Percentiles rank a stretch among this genome's conserved stretches.
phyloP scores from a whole-genome alignment of 2,888 invertebrate species.

The Zygaena filipendulae region DNA sequence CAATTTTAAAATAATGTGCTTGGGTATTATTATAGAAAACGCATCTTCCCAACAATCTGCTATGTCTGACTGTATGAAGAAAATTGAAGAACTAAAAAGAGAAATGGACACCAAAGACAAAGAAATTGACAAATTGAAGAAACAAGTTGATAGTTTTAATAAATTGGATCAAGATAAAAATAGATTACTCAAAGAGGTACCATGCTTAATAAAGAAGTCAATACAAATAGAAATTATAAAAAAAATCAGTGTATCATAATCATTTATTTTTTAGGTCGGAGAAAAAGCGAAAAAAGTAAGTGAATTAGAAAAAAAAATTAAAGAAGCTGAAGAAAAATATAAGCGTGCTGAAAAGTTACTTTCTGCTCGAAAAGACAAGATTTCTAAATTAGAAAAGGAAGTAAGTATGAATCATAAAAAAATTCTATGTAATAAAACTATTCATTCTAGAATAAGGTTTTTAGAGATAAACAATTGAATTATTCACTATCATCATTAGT shows the following conservation, averaged over 20 bases:
- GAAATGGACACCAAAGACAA: conserved; percentile 74
- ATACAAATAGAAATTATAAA: neutral
- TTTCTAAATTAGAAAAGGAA: conserved; percentile 70
- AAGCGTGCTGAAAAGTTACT: conserved; percentile 69
- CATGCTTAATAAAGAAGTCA: too few relatives aligned
- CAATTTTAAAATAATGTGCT: too few relatives aligned
- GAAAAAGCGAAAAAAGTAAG: conserved; percentile 71
- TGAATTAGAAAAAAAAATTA: conserved; percentile 74
- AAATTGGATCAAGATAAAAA: conserved; percentile 66
- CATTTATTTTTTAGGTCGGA: conserved; percentile 54
- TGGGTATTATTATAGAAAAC: conserved; percentile 55
- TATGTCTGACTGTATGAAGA: conserved; percentile 66
- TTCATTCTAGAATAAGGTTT: too few relatives aligned
- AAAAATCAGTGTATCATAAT: conserved; percentile 1
- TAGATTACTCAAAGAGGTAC: conserved; percentile 70
- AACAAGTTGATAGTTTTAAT: conserved; percentile 59
- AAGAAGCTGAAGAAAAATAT: conserved; percentile 74
- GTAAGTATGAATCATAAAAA: conserved; percentile 34
- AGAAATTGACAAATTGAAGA: conserved; percentile 69
- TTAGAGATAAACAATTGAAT: too few relatives aligned
- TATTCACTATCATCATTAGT: too few relatives aligned
- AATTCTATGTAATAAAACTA: conserved; percentile 1
- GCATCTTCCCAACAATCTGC: conserved; percentile 64
- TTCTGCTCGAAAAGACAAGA: conserved; percentile 64
- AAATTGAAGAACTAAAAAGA: conserved; percentile 72